Base-by-base conservation (phyloP, 2,797 vertebrate species). In the Myiothlypis chrysogaster region DNA sequence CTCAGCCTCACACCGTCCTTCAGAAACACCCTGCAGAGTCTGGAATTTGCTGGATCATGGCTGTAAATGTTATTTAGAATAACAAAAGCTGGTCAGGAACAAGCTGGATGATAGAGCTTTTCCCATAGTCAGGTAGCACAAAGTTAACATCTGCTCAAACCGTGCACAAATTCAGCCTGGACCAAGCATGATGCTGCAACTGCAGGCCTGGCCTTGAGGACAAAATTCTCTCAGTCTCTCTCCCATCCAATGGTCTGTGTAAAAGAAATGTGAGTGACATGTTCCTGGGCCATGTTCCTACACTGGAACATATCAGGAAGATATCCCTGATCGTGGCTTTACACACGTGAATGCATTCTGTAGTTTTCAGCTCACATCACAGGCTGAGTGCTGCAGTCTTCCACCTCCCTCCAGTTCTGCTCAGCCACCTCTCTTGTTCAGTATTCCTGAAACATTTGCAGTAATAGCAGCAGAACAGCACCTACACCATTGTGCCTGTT, bases 401-500 rank as follows among this genome's bases (percentile, higher is more conserved):
- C 52, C 39, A 39, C 3, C 41, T 53, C 73, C 21, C 56, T 21
- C 57, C 50, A 22, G 39, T 41, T 84, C 3, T 61, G n/a, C 65
- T 84, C 79, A 89, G 81, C 46, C 41, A 32, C 50, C 43, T 73
- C 59, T 63, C 30, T 17, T 13, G 8, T 30, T 70, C 44, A 89
- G 70, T 21, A 73, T 85, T 94, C 79, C 71, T 53, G 71, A 75
- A 94, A 83, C 75, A 88, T 59, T 46, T 75, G 46, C 57, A 92
- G 68, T n/a, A 90, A 44, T n/a, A 80, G 70, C 82, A 90, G 68
- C 75, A 71, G 60, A 91, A 84, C 22, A 5, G 47, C 83, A 91
- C 50, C 87, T 70, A 90, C 76, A 71, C 61, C n/a, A 61, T 25
- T 82, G 75, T 90, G 77, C 46, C 94, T 95, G 17, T 93, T 97